Conservation (phyloP, 2,113 vertebrate genomes). For the Isichthys henryi region DNA sequence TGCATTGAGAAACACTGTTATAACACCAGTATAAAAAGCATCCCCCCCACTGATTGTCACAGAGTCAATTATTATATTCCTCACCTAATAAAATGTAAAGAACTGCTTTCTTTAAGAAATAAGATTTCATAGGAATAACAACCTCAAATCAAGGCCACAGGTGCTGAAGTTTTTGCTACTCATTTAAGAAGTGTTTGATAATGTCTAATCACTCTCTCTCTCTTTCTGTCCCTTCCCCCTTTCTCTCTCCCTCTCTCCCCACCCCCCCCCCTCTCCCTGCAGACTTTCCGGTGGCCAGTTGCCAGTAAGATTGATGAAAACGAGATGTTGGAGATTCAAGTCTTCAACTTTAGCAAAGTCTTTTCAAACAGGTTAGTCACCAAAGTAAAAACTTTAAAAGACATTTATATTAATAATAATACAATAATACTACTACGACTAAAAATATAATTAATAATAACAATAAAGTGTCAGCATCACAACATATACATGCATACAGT, state of each 20-base stretch:
- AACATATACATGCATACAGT: neutral
- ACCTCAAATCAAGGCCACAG: neutral
- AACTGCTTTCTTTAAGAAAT: neutral
- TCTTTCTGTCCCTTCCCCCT: neutral
- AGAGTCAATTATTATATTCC: neutral
- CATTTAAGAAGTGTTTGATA: neutral
- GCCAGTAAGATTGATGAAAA: conserved; percentile 75
- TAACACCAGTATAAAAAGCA: neutral
- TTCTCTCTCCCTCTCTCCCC: conserved; percentile 11
- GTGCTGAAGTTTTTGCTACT: neutral
- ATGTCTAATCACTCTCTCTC: neutral
- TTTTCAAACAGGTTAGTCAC: conserved; percentile 85
- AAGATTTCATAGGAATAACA: neutral
- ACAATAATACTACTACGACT: neutral
- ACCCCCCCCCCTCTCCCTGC: conserved; percentile 25
- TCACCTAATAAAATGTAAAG: neutral
- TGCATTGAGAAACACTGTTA: neutral
- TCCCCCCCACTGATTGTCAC: neutral
- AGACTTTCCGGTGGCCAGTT: conserved; percentile 89
- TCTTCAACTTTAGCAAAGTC: conserved; percentile 96
- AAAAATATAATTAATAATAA: neutral
- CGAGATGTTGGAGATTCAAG: conserved; percentile 87
- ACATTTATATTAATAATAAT: neutral
- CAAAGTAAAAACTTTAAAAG: neutral
- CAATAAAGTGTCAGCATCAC: neutral